Evolutionary conservation across 2,888 invertebrate genomes (phyloP), one percentile per base, ranked within the genome.

Genomic region (Nomada hirtipes): DNA sequence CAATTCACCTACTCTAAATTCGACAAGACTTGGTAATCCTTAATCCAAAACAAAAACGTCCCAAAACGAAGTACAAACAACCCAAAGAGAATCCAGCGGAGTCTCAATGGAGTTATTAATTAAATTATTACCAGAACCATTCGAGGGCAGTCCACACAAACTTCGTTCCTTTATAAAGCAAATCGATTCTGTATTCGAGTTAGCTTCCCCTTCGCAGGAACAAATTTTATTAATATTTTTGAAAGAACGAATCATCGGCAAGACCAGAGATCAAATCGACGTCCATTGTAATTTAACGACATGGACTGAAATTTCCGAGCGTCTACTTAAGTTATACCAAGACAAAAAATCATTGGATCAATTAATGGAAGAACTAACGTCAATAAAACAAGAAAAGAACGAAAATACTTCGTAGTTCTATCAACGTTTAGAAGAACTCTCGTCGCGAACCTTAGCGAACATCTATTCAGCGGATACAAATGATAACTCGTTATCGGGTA

Each of bases 211-310:
- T n/a, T n/a, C n/a, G n/a, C n/a, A n/a, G n/a, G n/a, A n/a, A n/a
- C 50, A 60, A 47, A 26, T 47, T 4, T 20, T 73, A 20, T 20
- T 73, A 65, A 7, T 73, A n/a, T 65, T 47, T 13, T 65, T 65
- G 7, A 65, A 65, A 15, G 65, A 57, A 15, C 26, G 36, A 29
- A 77, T 77, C 1, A 20, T 60, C 18, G 71, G 71, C 29, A 77
- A 60, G 47, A 64, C 76, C 9, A 29, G 76, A 59, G 70, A 76
- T 26, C 64, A 70, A 23, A 50, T 76, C 15, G 70, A 70, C 23
- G 36, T 57, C 3, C 63, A 76, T 44, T 61, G 63, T 15, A 52
- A 69, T 55, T 18, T 75, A 0, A 61, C 36, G 0, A 65, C 57
- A 1, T 74, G 67, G 74, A 47, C 29, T 2, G 74, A 65, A 63